phyloP scores from a whole-genome alignment of 2,797 vertebrate genomes.

The Hirundo rustica region DNA sequence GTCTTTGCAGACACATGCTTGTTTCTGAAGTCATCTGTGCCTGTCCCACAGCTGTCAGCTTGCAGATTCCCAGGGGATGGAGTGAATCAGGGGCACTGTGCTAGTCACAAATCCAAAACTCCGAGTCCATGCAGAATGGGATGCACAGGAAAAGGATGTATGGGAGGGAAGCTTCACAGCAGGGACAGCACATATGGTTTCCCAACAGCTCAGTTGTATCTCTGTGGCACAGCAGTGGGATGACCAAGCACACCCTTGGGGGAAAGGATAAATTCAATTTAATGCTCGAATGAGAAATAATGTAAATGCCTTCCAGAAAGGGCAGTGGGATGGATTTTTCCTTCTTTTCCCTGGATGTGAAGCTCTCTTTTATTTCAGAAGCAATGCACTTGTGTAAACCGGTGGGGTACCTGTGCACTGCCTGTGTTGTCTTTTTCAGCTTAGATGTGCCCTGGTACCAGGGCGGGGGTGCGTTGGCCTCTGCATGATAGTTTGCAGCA shows the following conservation, averaged over 20 bases:
- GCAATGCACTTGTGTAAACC: rapidly evolving
- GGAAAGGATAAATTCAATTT: slow-evolving; percentile 29
- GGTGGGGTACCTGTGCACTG: rapidly evolving
- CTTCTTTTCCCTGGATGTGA: background rate
- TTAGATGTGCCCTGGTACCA: background rate
- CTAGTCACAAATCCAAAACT: background rate
- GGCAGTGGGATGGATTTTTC: background rate
- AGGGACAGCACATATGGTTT: background rate
- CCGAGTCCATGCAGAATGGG: background rate
- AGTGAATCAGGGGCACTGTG: background rate
- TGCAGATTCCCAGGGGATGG: background rate
- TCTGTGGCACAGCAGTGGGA: background rate
- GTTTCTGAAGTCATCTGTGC: background rate
- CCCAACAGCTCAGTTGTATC: background rate
- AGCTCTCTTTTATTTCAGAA: background rate
- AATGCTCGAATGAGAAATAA: background rate
- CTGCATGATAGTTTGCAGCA: rapidly evolving
- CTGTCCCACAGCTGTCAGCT: background rate
- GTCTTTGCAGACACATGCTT: background rate
- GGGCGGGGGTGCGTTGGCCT: background rate
- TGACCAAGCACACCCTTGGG: background rate
- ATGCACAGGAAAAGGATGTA: background rate
- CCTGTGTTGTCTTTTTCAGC: background rate
- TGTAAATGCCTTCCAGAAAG: background rate
- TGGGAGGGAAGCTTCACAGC: rapidly evolving